Evolutionary conservation across 2,888 invertebrate species (phyloP).

Genomic region (Agrypnus murinus): DNA sequence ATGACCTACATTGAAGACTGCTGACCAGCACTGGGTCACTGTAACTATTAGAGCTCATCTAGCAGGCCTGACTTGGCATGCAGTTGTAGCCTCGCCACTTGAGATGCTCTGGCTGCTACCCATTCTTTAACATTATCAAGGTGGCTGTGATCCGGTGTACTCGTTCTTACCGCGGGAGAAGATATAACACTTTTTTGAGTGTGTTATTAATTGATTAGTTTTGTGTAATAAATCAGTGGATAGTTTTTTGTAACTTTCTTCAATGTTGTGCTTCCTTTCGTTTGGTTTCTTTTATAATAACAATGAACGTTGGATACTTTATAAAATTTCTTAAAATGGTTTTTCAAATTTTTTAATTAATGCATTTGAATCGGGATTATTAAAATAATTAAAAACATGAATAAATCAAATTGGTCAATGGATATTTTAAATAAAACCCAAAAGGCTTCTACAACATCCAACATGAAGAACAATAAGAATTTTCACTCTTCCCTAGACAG

Average conservation of each 20-base stretch:
- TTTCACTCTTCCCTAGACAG: constrained; percentile 75
- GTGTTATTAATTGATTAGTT: background rate
- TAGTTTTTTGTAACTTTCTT: background rate
- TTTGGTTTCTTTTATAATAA: background rate
- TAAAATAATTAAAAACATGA: constrained; percentile 54
- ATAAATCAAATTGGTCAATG: constrained; percentile 60
- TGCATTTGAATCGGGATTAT: background rate
- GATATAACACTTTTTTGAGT: constrained; percentile 9
- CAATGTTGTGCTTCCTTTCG: background rate
- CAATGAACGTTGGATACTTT: constrained; percentile 11
- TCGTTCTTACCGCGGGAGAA: constrained; percentile 10
- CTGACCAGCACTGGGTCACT: constrained; percentile 67
- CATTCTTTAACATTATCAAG: constrained; percentile 39
- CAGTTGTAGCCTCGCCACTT: constrained; percentile 32
- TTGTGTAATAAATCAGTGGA: background rate
- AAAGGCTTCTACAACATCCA: background rate
- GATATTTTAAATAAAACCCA: constrained; percentile 13
- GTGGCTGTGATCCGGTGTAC: constrained; percentile 40
- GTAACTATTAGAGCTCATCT: constrained; percentile 69
- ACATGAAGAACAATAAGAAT: background rate
- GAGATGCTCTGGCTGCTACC: constrained; percentile 40
- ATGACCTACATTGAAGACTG: constrained; percentile 47
- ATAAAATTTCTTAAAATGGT: constrained; percentile 24
- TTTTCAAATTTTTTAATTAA: constrained; percentile 35
- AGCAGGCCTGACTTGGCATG: constrained; percentile 51